Base-by-base conservation (phyloP, 2,113 vertebrate species). In the Apistogramma diplotaenia region DNA sequence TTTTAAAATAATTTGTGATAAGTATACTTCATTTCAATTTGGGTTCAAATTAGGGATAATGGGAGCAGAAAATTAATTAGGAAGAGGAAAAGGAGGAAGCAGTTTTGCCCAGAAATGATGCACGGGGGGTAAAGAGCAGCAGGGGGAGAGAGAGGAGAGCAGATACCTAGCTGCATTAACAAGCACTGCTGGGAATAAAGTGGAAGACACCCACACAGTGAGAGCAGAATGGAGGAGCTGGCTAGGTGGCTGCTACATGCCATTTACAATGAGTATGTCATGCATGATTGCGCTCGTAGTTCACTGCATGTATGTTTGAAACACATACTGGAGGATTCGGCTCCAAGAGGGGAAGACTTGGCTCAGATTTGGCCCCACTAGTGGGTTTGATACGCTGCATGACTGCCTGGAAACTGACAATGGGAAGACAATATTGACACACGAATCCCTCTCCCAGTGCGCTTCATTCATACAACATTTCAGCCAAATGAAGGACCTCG, bases 91-190 rank as follows among this genome's bases (percentile, higher is more conserved):
- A 3, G 31, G 40, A 89, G 79, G 72, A 46, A 75, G 75, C 40
- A 61, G 75, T 70, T 73, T 62, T 85, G 43, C 62, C 33, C 78
- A 57, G 55, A 77, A 78, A 84, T 62, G 37, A 43, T 70, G 25
- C 65, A n/a, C 18, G 55, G 46, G 49, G 43, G 15, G 51, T 74
- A 51, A 25, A 18, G n/a, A 35, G 27, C 55, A 70, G 53, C 4
- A 51, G 65, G 11, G 61, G 12, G 76, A 58, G 58, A 10, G 55
- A 18, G 27, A 25, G 58, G 60, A 57, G 51, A 71, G 55, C 56
- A 80, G 70, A 79, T 54, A 82, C 67, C 35, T 86, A 72, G 72
- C 79, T 82, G 87, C 60, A 91, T 90, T 87, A 91, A 89, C 73
- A 60, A 79, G 85, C 74, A 79, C 81, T 86, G 76, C 86, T 81